Conservation (phyloP, 1,140 invertebrate species). For the Drosophila nigromelanica region DNA sequence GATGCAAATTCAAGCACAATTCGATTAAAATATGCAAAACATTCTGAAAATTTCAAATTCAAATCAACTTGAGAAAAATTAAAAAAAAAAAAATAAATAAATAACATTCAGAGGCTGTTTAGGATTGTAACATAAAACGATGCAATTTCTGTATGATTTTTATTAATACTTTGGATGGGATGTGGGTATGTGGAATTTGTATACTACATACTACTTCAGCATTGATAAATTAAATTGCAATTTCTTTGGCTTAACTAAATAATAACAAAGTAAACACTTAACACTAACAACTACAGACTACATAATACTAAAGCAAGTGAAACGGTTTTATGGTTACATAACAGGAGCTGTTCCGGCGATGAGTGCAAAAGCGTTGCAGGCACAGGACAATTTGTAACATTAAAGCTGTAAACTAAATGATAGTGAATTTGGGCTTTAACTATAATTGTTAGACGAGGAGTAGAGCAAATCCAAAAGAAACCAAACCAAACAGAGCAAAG, state of each 20-base stretch:
- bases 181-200: conserved; percentile 8
- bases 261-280: conserved; percentile 14
- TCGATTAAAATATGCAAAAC: conserved; percentile 26
- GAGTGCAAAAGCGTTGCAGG: conserved; percentile 21
- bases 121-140: conserved; percentile 19
- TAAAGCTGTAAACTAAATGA: conserved; percentile 15
- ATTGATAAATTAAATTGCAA: not conserved
- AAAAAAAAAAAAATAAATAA: conserved; percentile 1
- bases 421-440: not conserved
- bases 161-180: conserved; percentile 35
- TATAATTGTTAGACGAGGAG: conserved; percentile 16
- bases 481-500: conserved; percentile 1
- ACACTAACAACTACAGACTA: conserved; percentile 1
- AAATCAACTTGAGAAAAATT: conserved; percentile 6
- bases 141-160: conserved; percentile 10
- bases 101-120: conserved; percentile 29
- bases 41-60: conserved; percentile 30
- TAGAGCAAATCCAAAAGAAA: conserved; percentile 4
- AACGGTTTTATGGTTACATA: conserved; percentile 1
- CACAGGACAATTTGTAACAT: not conserved
- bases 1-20: conserved; percentile 48
- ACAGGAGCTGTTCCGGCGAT: not conserved
- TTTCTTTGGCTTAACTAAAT: conserved; percentile 35
- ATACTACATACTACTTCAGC: conserved; percentile 12
- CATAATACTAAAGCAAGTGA: conserved; percentile 15